phyloP scores from a whole-genome alignment of 2,888 invertebrate species.

The Conomelus anceps region DNA sequence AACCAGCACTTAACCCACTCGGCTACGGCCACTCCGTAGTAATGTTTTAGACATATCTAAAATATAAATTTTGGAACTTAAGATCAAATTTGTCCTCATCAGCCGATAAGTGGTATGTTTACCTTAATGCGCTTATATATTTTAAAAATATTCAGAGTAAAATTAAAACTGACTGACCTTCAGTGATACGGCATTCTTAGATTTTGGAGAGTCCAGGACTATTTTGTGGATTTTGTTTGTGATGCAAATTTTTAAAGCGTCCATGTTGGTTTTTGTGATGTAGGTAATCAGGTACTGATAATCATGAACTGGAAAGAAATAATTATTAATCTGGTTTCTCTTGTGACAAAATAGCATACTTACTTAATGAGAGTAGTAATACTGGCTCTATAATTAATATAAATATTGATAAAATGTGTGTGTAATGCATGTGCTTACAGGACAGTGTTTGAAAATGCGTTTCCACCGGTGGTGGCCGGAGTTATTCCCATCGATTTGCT shows the following conservation, averaged over 20 bases:
- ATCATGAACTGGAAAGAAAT: neutral
- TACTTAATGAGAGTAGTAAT: neutral
- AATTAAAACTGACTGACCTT: neutral
- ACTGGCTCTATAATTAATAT: too few relatives aligned
- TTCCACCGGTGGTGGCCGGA: constrained; percentile 29
- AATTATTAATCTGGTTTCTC: neutral
- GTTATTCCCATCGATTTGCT: constrained; percentile 36
- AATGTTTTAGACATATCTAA: too few relatives aligned
- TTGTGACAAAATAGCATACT: neutral
- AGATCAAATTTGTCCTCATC: too few relatives aligned
- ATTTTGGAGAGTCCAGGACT: neutral
- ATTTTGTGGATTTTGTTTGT: neutral
- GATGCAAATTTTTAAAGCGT: neutral
- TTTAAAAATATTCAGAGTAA: too few relatives aligned
- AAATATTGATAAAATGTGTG: too few relatives aligned
- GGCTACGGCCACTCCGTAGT: too few relatives aligned
- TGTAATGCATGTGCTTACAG: constrained; percentile 31
- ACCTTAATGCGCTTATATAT: too few relatives aligned
- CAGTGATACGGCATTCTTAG: neutral
- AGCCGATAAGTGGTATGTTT: too few relatives aligned
- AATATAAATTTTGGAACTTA: too few relatives aligned
- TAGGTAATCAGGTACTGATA: too few relatives aligned
- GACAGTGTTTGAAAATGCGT: constrained; percentile 33
- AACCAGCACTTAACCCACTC: too few relatives aligned
- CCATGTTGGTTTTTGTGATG: neutral